Evolutionary conservation across 2,888 invertebrate genomes (phyloP).

Genomic region (Xestia ashworthii): DNA sequence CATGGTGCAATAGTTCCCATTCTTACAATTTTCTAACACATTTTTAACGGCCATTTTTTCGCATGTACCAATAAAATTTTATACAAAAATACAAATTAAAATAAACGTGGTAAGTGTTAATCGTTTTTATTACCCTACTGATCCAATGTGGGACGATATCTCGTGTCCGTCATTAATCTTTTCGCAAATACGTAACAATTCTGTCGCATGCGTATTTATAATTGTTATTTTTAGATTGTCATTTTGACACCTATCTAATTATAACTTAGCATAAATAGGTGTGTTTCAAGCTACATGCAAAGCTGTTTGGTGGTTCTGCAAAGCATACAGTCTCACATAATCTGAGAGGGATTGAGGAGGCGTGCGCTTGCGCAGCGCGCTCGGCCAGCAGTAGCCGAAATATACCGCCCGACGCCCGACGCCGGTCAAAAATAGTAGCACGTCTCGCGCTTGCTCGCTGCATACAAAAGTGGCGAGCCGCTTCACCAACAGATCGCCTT

Average conservation of each 20-base stretch:
- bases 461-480: constrained; percentile 88
- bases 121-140: constrained; percentile 53
- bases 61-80: constrained; percentile 20
- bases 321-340: constrained; percentile 57
- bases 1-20: constrained; percentile 49
- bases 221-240: constrained; percentile 63
- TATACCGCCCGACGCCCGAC: constrained; percentile 80
- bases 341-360: constrained; percentile 47
- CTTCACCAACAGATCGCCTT: constrained; percentile 81
- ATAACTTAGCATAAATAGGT: constrained; percentile 45
- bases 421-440: constrained; percentile 87
- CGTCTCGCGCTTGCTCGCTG: constrained; percentile 76
- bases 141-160: constrained; percentile 52
- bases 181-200: constrained; percentile 61
- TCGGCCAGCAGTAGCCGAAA: constrained; percentile 72
- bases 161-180: constrained; percentile 57
- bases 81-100: constrained; percentile 48
- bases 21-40: constrained; percentile 5
- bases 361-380: constrained; percentile 62
- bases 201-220: constrained; percentile 49
- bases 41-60: constrained; percentile 37
- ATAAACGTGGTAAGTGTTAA: constrained; percentile 39
- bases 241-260: constrained; percentile 50
- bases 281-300: constrained; percentile 67
- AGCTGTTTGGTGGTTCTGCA: constrained; percentile 55